Evolutionary conservation across 2,113 vertebrate species (phyloP), one percentile per base, ranked within the genome.

Genomic region (Rattus rattus): DNA sequence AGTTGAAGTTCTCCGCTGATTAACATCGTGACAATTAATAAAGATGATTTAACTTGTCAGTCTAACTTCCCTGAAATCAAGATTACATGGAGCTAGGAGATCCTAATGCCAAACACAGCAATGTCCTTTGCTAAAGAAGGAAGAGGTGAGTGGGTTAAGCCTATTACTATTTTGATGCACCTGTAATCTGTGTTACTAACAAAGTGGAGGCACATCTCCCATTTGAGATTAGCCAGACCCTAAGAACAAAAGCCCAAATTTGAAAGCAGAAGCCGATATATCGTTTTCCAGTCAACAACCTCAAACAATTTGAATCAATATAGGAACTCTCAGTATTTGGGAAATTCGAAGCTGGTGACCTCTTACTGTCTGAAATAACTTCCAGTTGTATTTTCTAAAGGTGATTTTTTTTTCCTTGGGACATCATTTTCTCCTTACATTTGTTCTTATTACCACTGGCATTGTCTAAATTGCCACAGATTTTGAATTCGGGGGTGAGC

Each of bases 1-100:
- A 94, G 94, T 91, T 96, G 85, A 97, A 96, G 96, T 96, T 97
- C 94, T 94, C 47, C 17, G 43, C 87, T 97, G 92, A 97, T 97
- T 96, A 96, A 84, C 52, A 72, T 67, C 19, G 0, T 92, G 95
- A 83, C 88, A 95, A 93, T 97, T 96, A 96, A 96, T 97, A 96
- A 96, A 93, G 72, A 75, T 95, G 85, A 96, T 97, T 95, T 96
- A 95, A 56, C 70, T 83, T 94, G 86, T 95, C 85, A 59, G 52
- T 90, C 86, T 92, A 95, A 85, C 72, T 94, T 93, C 52, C 73
- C 61, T 92, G 85, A 83, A 96, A 95, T 75, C 92, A 81, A 65
- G 63, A 91, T 49, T 86, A 19, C 89, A 54, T 43, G 83, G 88
- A 96, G 47, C 54, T 76, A 83, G 28, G 67, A 56, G 19, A 88